Evolutionary conservation across 2,113 vertebrate genomes (phyloP), one percentile per base, ranked within the genome.

Genomic region (Pseudopipra pipra): DNA sequence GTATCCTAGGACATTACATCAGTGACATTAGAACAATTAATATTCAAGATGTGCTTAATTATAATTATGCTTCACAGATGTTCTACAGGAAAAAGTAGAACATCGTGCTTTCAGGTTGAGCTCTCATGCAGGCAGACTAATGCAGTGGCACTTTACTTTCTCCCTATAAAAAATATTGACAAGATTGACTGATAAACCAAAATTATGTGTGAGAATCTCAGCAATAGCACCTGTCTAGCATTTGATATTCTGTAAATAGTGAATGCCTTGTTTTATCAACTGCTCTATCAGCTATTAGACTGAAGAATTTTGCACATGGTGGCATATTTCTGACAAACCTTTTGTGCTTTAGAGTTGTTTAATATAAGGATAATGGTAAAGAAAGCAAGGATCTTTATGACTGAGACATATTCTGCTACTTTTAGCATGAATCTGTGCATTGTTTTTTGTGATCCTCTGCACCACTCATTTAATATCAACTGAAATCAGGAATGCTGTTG

Each of bases 1-100:
- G 93, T 96, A 72, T 97, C 90, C 75, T 97, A 96, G 89, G 87
- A 95, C n/a, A 54, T 93, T 95, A 68, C 90, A 91, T 95, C 94
- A 96, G 96, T 96, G 83, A 92, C 93, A 96, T 85, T 96, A 96
- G 85, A 91, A 90, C 88, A 95, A 97, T 96, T 98, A 97, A 97
- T 97, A 98, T 96, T 97, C 95, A 95, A 96, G 94, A 89, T 4
- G 63, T 95, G 73, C 49, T 85, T 97, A 97, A 96, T 96, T 97
- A 95, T 93, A 93, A 97, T 96, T 96, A 93, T 90, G 92, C 51
- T 91, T 93, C 85, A 90, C 93, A 98, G 92, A 94, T 97, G 95
- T 96, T 98, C 66, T 78, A 63, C 12, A 6, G 35, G 80, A 92
- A 89, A 88, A 86, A 95, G 89, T 78, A 47, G 94, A 89, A 37